Evolutionary conservation across 2,113 vertebrate species (phyloP), one percentile per base, ranked within the genome.

Genomic region (Phycodurus eques): DNA sequence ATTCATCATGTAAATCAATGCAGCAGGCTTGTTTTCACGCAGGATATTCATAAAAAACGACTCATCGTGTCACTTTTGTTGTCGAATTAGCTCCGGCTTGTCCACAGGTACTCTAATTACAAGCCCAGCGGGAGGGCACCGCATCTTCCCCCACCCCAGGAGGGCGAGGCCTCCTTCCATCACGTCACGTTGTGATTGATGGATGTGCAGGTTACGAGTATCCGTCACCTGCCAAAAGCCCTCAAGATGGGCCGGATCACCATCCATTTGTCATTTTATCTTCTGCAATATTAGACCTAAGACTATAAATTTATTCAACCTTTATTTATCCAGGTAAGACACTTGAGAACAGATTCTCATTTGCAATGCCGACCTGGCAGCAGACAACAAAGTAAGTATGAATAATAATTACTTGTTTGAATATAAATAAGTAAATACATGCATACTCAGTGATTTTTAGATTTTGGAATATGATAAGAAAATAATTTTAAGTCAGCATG

Each of bases 1-100:
- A 64, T 64, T 64, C 19, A 44, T 64, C 62, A 64, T 44, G 62
- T 64, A 64, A 64, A 64, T 64, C 62, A 22, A 43, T 64, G 62
- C 62, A 64, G 39, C 62, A 20, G 39, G 19, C 62, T 64, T 64
- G 62, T 64, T 64, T 42, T 64, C 62, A 44, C 42, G 39, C 39
- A 13, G 39, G 62, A 22, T 59, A 27, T 59, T 59, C 56, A 59
- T 59, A 59, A 59, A 22, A 22, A 59, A 59, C 27, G 56, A 59
- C 56, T 31, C 56, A 31, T 8, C 5, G 35, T 64, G 62, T 64
- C 62, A 44, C 19, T 13, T 42, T 43, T 43, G 39, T 43, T 64
- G 62, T 64, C 62, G 43, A 64, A 64, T 64, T 64, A 64, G 62
- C 62, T 13, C 19, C 5, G 19, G 20, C 20, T 64, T 8, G 9